Percentiles rank a stretch among this genome's conserved stretches.
Evolutionary conservation across 2,113 vertebrate species (phyloP).

Genomic region (Pseudorectes ferrugineus): DNA sequence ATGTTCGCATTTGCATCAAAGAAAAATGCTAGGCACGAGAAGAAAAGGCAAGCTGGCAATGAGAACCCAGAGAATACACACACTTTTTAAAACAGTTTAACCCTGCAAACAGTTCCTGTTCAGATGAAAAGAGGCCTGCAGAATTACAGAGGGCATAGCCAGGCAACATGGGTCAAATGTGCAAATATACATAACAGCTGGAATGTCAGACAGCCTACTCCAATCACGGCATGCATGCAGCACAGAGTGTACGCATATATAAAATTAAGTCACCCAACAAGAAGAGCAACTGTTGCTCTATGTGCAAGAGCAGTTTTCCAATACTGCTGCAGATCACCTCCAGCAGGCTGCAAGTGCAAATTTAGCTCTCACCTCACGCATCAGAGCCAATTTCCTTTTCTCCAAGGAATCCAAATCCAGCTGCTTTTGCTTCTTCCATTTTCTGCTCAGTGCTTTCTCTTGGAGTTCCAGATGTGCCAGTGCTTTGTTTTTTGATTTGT

Average conservation of each 20-base stretch:
- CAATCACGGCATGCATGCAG: fast-evolving
- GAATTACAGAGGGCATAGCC: too few relatives aligned
- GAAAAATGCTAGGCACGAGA: too few relatives aligned
- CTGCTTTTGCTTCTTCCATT: constrained; percentile 66
- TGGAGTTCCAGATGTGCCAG: constrained; percentile 85
- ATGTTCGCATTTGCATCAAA: too few relatives aligned
- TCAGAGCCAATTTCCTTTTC: constrained; percentile 75
- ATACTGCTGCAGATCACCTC: background rate
- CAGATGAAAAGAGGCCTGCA: too few relatives aligned
- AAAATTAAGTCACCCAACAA: background rate
- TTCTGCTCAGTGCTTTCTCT: constrained; percentile 75
- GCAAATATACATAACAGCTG: fast-evolving
- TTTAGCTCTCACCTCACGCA: constrained; percentile 80
- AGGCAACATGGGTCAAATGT: too few relatives aligned
- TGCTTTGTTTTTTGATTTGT: constrained; percentile 86
- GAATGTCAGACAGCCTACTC: background rate
- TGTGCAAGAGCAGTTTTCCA: background rate
- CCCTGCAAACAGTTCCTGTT: too few relatives aligned
- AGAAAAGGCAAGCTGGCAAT: too few relatives aligned
- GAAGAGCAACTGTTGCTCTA: background rate
- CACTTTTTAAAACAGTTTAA: too few relatives aligned
- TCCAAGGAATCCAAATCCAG: constrained; percentile 71
- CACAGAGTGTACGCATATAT: fast-evolving
- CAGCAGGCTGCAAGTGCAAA: background rate
- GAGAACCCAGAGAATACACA: too few relatives aligned